Evolutionary conservation across 2,888 invertebrate genomes (phyloP).

Genomic region (Smittia sp.): DNA sequence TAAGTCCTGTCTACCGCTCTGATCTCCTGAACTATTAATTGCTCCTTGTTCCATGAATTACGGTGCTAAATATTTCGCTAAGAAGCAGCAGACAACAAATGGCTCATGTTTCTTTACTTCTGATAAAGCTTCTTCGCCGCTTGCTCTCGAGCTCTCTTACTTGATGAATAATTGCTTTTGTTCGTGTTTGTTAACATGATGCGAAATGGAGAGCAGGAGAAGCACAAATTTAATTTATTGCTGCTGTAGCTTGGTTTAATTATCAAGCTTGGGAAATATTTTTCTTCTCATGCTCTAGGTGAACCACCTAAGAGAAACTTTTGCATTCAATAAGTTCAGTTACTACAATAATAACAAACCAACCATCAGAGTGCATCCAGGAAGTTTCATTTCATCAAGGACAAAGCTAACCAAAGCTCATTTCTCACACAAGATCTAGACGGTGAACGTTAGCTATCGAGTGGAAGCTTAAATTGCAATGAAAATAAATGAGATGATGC

Average conservation of each 20-base stretch:
- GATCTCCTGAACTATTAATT: neutral
- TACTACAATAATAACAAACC: too few relatives aligned
- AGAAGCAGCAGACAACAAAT: slow-evolving; percentile 1
- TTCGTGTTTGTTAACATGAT: slow-evolving; percentile 5
- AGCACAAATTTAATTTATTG: slow-evolving; percentile 6
- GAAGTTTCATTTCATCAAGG: too few relatives aligned
- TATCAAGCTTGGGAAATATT: slow-evolving; percentile 6
- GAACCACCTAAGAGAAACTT: too few relatives aligned
- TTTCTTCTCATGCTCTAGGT: neutral
- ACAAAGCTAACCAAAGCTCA: too few relatives aligned
- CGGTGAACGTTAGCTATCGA: neutral
- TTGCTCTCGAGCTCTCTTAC: neutral
- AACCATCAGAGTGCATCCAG: too few relatives aligned
- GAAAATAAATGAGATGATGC: neutral
- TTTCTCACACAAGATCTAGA: too few relatives aligned
- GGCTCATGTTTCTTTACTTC: neutral
- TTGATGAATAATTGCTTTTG: slow-evolving; percentile 8
- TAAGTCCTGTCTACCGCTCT: neutral
- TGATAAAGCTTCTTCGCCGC: neutral
- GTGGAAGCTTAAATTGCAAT: neutral
- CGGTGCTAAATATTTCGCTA: neutral
- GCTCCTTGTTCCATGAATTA: neutral
- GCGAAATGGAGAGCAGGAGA: neutral
- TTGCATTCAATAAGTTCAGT: too few relatives aligned
- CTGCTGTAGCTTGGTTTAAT: neutral